Evolutionary conservation across 2,113 vertebrate species (phyloP), one percentile per base, ranked within the genome.

Genomic region (Morone saxatilis): DNA sequence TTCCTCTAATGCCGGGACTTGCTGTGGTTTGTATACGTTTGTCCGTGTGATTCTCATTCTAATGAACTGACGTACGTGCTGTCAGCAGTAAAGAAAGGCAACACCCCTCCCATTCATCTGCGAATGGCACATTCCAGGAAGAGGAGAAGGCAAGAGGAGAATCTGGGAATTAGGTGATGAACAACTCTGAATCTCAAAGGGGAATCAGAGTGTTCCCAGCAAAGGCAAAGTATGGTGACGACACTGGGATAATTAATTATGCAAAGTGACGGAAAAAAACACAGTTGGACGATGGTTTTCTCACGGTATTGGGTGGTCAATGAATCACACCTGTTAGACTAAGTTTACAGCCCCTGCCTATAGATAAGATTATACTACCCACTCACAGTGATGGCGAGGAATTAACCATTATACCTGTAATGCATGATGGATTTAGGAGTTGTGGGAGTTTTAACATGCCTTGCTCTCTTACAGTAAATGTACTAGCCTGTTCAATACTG

Each of bases 71-170:
- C 82, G 87, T 91, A 83, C 67, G 36, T 7, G 57, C 87, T 89
- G 85, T 81, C 85, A 67, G 88, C 82, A 78, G 78, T 90, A 89
- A 88, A 91, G 86, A 92, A 86, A 92, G 87, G 60, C 66, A n/a
- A 72, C 71, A 63, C 82, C 89, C 74, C 82, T 40, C 80, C 60
- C 41, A 88, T 91, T 86, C 89, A 80, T 86, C 40, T 31, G 60
- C 41, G 17, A 77, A 76, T 80, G 76, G 72, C 73, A 86, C 81
- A 84, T 90, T 91, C 88, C 91, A 83, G 88, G 84, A 93, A 93
- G 89, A 84, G 78, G 83, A 83, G 86, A 78, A 68, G 67, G 82
- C 59, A 16, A 69, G 61, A 66, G 62, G 63, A 86, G 71, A 83
- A 78, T 91, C 83, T 66, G 70, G 76, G 86, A 90, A 86, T 86